Evolutionary conservation across 2,888 invertebrate genomes (phyloP).

Genomic region (Aplocera efformata): DNA sequence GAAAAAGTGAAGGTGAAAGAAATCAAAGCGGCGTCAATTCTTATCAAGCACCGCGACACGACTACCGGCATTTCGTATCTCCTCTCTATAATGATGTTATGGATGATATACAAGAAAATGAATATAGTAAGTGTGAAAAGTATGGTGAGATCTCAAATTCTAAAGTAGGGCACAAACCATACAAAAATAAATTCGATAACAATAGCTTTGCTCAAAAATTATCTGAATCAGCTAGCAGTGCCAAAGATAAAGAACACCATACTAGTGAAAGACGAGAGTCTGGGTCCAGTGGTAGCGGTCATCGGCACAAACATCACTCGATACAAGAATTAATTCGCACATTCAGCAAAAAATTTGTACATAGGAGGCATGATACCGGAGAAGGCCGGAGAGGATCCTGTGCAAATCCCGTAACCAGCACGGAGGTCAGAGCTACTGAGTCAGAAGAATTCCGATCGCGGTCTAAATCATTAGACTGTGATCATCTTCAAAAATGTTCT

Average conservation of each 20-base stretch:
- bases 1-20: conserved; percentile 53
- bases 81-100: conserved; percentile 67
- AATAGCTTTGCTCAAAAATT: conserved; percentile 70
- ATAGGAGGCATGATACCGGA: conserved; percentile 82
- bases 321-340: conserved; percentile 89
- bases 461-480: conserved; percentile 88
- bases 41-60: conserved; percentile 53
- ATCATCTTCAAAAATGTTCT: conserved; percentile 60
- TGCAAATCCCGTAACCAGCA: conserved; percentile 68
- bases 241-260: conserved; percentile 47
- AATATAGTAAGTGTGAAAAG: conserved; percentile 70
- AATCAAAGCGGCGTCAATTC: conserved; percentile 50
- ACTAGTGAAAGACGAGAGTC: conserved; percentile 58
- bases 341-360: conserved; percentile 87
- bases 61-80: conserved; percentile 69
- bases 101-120: conserved; percentile 75
- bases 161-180: conserved; percentile 49
- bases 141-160: conserved; percentile 72
- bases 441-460: conserved; percentile 86
- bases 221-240: conserved; percentile 45
- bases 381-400: conserved; percentile 72
- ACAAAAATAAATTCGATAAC: conserved; percentile 58
- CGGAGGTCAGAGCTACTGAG: conserved; percentile 60
- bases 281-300: conserved; percentile 54
- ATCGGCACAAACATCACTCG: conserved; percentile 82